These are phyloP conservation scores for Bovichtus diacanthus DNA, from an alignment of 2,797 vertebrate genomes.

Conservation along the genomic window DNA sequence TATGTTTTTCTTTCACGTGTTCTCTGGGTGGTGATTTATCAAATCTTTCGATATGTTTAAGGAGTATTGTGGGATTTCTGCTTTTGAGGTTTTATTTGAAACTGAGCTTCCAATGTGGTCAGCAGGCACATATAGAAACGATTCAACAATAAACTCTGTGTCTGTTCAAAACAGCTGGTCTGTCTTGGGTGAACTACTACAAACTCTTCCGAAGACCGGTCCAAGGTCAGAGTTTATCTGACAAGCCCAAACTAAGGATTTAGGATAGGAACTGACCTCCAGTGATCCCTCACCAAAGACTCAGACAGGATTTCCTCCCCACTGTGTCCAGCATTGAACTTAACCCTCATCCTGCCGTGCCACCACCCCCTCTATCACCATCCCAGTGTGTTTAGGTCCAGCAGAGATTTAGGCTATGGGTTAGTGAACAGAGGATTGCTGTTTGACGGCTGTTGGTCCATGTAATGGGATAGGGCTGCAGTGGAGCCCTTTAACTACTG, in stretches of 20 bases:
- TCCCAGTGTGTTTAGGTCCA: slow-evolving; percentile 40
- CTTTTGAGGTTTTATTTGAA: slow-evolving; percentile 46
- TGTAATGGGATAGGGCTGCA: slow-evolving; percentile 74
- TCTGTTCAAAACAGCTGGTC: slow-evolving; percentile 15
- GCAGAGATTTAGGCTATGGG: slow-evolving; percentile 44
- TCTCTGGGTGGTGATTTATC: slow-evolving; percentile 51
- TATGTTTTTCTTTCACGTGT: slow-evolving; percentile 16
- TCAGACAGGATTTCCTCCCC: slow-evolving; percentile 77
- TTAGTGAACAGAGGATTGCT: slow-evolving; percentile 68
- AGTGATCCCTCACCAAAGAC: slow-evolving; percentile 55
- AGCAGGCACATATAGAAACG: slow-evolving; percentile 4
- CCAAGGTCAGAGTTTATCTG: slow-evolving; percentile 68
- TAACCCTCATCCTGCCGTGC: slow-evolving; percentile 65
- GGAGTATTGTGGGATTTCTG: slow-evolving; percentile 9
- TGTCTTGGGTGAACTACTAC: slow-evolving; percentile 15
- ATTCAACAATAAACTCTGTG: slow-evolving; percentile 24
- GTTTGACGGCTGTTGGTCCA: slow-evolving; percentile 65
- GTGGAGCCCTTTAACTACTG: slow-evolving; percentile 62
- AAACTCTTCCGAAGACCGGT: slow-evolving; percentile 28
- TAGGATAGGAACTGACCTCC: slow-evolving; percentile 64
- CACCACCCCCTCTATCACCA: slow-evolving; percentile 38
- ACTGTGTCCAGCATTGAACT: slow-evolving; percentile 74
- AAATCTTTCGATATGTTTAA: slow-evolving; percentile 40
- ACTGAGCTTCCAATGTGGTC: slow-evolving; percentile 12
- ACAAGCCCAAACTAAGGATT: slow-evolving; percentile 68